These are phyloP conservation scores for Stichodactyla helianthus DNA, from an alignment of 64 coral and sea anemone genomes.

Conservation along the genomic window DNA sequence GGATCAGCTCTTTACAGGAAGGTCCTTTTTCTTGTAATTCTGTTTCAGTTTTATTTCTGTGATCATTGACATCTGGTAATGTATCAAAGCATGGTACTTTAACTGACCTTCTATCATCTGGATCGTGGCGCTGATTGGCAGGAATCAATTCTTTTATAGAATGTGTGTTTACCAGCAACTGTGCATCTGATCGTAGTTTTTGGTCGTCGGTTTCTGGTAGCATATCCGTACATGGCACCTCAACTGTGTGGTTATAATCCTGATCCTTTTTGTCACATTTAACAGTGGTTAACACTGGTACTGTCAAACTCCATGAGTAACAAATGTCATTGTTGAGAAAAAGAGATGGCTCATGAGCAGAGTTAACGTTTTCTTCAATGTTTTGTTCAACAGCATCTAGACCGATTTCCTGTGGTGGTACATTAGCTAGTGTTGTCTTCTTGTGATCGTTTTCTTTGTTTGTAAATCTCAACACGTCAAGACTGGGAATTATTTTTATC, in stretches of 20 bases:
- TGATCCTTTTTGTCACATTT: neutral
- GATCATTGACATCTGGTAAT: no score
- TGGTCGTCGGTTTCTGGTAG: neutral
- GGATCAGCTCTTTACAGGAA: neutral
- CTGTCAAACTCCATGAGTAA: no score
- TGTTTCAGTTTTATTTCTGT: neutral
- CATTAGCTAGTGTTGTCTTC: neutral
- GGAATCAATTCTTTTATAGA: no score
- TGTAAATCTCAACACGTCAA: neutral
- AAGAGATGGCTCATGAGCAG: no score
- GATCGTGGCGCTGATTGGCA: neutral
- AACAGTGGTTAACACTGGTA: no score
- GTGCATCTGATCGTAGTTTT: neutral
- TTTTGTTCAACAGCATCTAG: no score
- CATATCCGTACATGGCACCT: neutral
- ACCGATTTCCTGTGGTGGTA: neutral
- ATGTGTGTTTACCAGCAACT: neutral
- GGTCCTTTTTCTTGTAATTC: neutral
- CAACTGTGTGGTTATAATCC: neutral
- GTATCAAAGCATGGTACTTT: no score
- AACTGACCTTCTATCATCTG: no score
- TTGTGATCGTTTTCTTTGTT: neutral
- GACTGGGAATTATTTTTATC: neutral
- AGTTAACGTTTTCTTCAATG: no score
- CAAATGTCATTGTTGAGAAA: no score